phyloP scores from a whole-genome alignment of 2,797 vertebrate species.

The Varecia variegata region DNA sequence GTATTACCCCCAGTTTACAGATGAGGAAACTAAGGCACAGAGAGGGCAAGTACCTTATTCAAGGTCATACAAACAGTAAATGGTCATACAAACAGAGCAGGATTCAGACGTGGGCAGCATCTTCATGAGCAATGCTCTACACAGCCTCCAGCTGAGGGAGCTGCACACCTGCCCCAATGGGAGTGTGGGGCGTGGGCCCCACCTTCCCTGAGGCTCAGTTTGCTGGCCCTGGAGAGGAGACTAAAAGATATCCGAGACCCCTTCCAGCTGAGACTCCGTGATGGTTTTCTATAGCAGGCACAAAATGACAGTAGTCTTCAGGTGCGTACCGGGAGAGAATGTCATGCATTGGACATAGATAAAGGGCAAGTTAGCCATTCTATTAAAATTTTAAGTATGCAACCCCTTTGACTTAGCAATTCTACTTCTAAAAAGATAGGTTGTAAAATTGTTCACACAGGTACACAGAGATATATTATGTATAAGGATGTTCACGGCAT shows the following conservation, averaged over 20 bases:
- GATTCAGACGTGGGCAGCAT: background rate
- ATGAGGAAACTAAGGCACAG: background rate
- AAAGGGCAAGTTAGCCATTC: background rate
- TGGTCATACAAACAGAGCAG: background rate
- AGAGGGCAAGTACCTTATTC: background rate
- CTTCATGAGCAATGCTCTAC: background rate
- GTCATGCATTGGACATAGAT: background rate
- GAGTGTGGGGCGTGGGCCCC: background rate
- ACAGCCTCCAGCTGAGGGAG: background rate
- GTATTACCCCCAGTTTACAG: background rate
- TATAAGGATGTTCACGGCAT: background rate
- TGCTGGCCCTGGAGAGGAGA: background rate
- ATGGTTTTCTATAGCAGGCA: background rate
- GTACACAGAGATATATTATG: background rate
- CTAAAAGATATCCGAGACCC: background rate
- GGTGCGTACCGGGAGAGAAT: background rate
- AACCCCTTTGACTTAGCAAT: background rate
- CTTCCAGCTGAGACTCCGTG: background rate
- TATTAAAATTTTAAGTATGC: background rate
- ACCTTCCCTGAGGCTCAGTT: background rate
- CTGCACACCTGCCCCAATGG: background rate
- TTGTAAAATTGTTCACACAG: background rate
- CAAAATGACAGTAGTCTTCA: background rate
- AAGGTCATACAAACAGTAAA: background rate
- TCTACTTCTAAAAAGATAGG: background rate